A percentile compares a stretch with the other conserved stretches of the same genome.
Evolutionary conservation across 2,888 invertebrate species (phyloP).

Genomic region (Lamellibrachia satsuma): DNA sequence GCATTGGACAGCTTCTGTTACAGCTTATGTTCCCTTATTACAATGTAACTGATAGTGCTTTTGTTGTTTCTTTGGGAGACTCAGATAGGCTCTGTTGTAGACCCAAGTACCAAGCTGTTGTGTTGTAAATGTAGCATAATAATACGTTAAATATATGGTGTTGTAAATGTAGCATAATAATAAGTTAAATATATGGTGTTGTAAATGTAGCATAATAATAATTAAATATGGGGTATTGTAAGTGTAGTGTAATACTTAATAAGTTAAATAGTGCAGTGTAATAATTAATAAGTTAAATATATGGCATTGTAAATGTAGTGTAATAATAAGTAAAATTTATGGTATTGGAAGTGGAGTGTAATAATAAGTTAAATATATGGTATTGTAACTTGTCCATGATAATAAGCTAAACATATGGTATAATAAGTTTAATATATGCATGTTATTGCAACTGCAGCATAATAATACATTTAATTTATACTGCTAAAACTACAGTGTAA

Average conservation of each 20-base stretch:
- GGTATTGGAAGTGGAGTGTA: neutral
- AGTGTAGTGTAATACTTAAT: neutral
- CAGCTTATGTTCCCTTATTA: neutral
- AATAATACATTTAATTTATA: too few relatives aligned
- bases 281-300: neutral
- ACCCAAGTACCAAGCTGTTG: neutral
- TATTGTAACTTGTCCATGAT: too few relatives aligned
- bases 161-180: neutral
- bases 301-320: neutral
- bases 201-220: neutral
- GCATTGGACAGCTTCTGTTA: neutral
- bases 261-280: too few relatives aligned
- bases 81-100: neutral
- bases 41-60: neutral
- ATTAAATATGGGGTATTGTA: neutral
- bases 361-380: neutral
- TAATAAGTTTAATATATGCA: too few relatives aligned
- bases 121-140: neutral
- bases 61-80: neutral
- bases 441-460: too few relatives aligned
- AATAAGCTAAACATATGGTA: too few relatives aligned
- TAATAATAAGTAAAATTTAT: neutral
- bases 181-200: neutral
- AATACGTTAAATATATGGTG: neutral
- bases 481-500: too few relatives aligned